Evolutionary conservation across 2,113 vertebrate genomes (phyloP), one percentile per base, ranked within the genome.

Genomic region (Mola mola): DNA sequence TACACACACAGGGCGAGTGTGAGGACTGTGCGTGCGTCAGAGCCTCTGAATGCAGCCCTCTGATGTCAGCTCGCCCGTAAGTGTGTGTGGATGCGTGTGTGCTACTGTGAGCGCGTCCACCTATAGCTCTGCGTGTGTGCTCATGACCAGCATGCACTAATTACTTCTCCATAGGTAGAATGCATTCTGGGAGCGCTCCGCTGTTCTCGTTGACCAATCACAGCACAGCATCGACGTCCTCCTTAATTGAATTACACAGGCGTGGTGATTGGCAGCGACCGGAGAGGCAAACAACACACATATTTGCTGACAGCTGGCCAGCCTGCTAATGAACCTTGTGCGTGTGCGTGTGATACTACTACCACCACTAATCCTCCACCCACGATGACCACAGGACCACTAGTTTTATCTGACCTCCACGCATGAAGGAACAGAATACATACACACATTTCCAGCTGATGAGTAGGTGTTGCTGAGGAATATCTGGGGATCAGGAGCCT

Each of bases 71-170:
- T 57, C 86, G 87, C 93, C 90, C 38, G 93, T 87, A 78, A 87
- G 88, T 37, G 81, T 90, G 90, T 90, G 46, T 40, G 44, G 51
- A 9, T 40, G 38, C 52, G 22, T 55, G 31, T 43, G 36, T 28
- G 29, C n/a, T n/a, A n/a, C n/a, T 69, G 15, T 62, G 59, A 36
- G 41, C 36, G 37, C 46, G 5, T 55, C 1, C 57, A 22, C 12
- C 1, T 49, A 24, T 52, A 38, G 25, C 13, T 58, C 91, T 87
- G 72, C 87, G 84, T 47, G 83, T 88, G 87, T 90, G 90, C 91
- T 95, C 95, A 95, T 95, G 94, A 94, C 91, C 89, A 95, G 92
- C 93, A 92, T 94, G 94, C 93, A 90, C 93, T 95, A 96, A 98
- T 95, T 95, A 93, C 89, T 90, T 93, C 92, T 82, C 75, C 66